A percentile compares a stretch with the other conserved stretches of the same genome.
phyloP scores from a whole-genome alignment of 2,888 invertebrate genomes.

The Ectemnius lituratus region DNA sequence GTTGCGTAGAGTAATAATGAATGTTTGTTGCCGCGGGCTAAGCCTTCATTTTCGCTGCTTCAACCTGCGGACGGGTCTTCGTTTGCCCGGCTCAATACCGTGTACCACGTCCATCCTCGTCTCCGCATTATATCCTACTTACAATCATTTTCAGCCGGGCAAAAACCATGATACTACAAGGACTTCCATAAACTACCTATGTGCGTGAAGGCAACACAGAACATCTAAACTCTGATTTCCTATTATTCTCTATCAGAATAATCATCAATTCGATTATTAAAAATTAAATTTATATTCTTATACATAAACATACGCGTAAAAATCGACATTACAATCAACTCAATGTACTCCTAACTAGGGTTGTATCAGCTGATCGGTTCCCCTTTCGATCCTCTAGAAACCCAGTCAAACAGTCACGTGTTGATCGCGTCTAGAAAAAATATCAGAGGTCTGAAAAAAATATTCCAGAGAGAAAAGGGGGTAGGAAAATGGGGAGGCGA shows the following conservation, averaged over 20 bases:
- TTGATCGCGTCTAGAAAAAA: slow-evolving; percentile 2
- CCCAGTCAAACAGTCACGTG: background rate
- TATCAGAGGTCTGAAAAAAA: too few species aligned
- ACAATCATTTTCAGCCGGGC: slow-evolving; percentile 16
- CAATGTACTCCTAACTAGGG: too few species aligned
- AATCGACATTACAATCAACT: too few species aligned
- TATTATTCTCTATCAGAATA: too few species aligned
- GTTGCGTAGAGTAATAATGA: slow-evolving; percentile 68
- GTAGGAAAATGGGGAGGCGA: background rate
- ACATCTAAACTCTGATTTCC: too few species aligned
- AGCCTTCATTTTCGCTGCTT: slow-evolving; percentile 67
- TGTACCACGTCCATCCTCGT: slow-evolving; percentile 16
- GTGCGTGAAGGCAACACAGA: too few species aligned
- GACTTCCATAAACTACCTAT: too few species aligned
- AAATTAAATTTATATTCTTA: too few species aligned
- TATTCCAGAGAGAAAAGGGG: background rate
- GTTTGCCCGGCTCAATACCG: slow-evolving; percentile 30
- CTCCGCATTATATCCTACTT: slow-evolving; percentile 25
- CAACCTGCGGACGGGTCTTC: slow-evolving; percentile 51
- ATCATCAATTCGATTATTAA: too few species aligned
- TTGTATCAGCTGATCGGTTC: too few species aligned
- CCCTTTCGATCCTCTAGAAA: background rate
- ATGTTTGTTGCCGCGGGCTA: slow-evolving; percentile 68
- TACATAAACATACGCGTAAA: too few species aligned
- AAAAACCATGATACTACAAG: background rate